Percentiles rank a stretch among this genome's conserved stretches.
These are phyloP conservation scores for Hyposoter dolosus DNA, from an alignment of 2,888 invertebrate species.

Conservation along the genomic window DNA sequence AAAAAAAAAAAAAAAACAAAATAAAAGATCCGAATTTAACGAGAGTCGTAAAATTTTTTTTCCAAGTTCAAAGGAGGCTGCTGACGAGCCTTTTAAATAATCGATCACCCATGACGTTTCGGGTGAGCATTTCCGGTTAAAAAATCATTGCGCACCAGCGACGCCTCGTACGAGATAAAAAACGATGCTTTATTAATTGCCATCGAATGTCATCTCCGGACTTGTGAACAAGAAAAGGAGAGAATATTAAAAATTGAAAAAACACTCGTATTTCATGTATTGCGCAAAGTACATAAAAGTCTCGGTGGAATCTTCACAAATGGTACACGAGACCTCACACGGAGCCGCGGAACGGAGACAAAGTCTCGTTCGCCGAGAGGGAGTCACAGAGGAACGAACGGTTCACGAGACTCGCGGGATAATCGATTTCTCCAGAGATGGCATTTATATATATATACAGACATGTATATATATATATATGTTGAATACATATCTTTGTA, in stretches of 20 bases:
- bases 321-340: slow-evolving; percentile 63
- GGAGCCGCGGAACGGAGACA: slow-evolving; percentile 55
- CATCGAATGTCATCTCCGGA: slow-evolving; percentile 2
- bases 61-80: not conserved
- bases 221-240: slow-evolving; percentile 1
- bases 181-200: slow-evolving; percentile 6
- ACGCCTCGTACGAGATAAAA: not conserved
- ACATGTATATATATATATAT: slow-evolving; percentile 14
- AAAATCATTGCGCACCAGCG: not conserved
- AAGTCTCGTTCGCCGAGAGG: slow-evolving; percentile 51
- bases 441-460: slow-evolving; percentile 30
- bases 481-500: slow-evolving; percentile 7
- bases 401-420: slow-evolving; percentile 59
- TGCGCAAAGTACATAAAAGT: slow-evolving; percentile 38
- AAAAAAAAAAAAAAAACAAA: not conserved
- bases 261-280: slow-evolving; percentile 19
- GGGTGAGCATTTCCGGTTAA: slow-evolving; percentile 24
- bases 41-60: not conserved
- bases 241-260: not conserved
- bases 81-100: slow-evolving; percentile 13
- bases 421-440: slow-evolving; percentile 64
- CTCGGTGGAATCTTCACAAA: slow-evolving; percentile 37
- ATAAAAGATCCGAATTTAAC: slow-evolving; percentile 30
- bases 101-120: slow-evolving; percentile 21
- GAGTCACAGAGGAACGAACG: slow-evolving; percentile 52